A percentile compares a stretch with the other conserved stretches of the same genome.
Evolutionary conservation across 2,888 invertebrate species (phyloP).

Genomic region (Amphipyra tragopoginis): DNA sequence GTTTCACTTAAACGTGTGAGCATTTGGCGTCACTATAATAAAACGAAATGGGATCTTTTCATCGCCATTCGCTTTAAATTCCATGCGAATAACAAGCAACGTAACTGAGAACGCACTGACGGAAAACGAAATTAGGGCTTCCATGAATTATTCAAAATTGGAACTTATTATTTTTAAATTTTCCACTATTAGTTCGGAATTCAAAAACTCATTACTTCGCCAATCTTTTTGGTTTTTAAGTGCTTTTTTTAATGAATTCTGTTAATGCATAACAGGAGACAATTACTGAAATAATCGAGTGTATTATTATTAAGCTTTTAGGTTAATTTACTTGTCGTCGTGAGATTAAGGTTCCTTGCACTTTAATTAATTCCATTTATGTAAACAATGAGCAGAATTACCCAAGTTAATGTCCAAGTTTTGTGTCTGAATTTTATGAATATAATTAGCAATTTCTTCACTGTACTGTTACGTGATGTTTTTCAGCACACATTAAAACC

Average conservation of each 20-base stretch:
- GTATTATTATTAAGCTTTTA: conserved; percentile 14
- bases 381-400: conserved; percentile 2
- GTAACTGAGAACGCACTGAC: conserved; percentile 50
- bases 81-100: conserved; percentile 15
- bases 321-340: conserved; percentile 9
- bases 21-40: conserved; percentile 34
- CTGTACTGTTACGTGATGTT: neutral
- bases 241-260: neutral
- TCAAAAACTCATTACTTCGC: neutral
- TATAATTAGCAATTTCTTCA: neutral
- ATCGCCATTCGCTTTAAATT: conserved; percentile 3
- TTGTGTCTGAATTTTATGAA: neutral
- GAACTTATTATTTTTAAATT: conserved; percentile 10
- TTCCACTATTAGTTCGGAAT: neutral
- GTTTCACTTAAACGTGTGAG: conserved; percentile 17
- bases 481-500: neutral
- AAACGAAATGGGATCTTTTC: conserved; percentile 38
- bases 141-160: conserved; percentile 36
- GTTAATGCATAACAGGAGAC: conserved; percentile 1
- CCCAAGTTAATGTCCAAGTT: neutral
- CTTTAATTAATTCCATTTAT: neutral
- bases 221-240: conserved; percentile 9
- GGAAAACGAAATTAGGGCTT: conserved; percentile 18
- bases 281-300: conserved; percentile 1
- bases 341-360: conserved; percentile 1